Evolutionary conservation across 2,888 invertebrate genomes (phyloP).

Genomic region (Stenodera caucasica): DNA sequence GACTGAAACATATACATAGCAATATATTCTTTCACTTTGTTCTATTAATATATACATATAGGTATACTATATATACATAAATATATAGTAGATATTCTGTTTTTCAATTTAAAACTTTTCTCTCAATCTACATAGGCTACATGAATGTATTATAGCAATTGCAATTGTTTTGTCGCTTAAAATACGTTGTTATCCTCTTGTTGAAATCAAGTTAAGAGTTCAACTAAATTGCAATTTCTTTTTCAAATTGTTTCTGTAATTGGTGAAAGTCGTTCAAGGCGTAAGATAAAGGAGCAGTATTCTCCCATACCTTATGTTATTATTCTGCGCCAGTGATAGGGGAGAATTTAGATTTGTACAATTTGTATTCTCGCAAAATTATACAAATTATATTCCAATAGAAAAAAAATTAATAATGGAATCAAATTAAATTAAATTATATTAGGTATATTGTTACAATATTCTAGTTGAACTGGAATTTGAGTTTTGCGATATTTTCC

Average conservation of each 20-base stretch:
- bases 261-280: conserved; percentile 14
- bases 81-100: too few species aligned
- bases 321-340: too few species aligned
- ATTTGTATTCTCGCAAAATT: too few species aligned
- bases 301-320: conserved; percentile 17
- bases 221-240: conserved; percentile 21
- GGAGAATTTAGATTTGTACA: too few species aligned
- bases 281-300: conserved; percentile 11
- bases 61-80: too few species aligned
- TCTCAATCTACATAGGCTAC: neutral
- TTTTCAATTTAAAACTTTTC: conserved; percentile 18
- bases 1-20: conserved; percentile 7
- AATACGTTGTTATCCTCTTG: conserved; percentile 21
- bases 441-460: too few species aligned
- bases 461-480: too few species aligned
- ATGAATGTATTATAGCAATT: conserved; percentile 8
- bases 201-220: conserved; percentile 11
- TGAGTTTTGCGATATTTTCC: conserved; percentile 17
- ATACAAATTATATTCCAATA: too few species aligned
- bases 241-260: conserved; percentile 26
- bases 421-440: too few species aligned
- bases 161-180: conserved; percentile 17
- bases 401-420: too few species aligned
- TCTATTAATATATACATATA: conserved; percentile 12
- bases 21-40: conserved; percentile 14